Conservation (phyloP, 2,888 invertebrate genomes). For the Bombylius discolor region DNA sequence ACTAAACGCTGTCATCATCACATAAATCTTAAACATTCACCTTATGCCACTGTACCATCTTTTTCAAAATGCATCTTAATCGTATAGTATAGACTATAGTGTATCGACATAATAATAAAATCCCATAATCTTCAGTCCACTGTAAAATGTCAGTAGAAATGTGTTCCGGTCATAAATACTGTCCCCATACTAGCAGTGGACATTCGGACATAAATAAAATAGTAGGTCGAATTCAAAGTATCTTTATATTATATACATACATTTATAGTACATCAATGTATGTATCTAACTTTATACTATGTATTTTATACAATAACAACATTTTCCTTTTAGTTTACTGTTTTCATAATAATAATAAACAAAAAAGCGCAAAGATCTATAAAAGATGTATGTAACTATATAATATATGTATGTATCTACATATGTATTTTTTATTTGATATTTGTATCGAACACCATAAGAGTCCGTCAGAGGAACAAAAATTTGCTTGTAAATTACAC, state of each 20-base stretch:
- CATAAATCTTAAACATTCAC: too few species aligned
- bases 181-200: slow-evolving; percentile 5
- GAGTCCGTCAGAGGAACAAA: too few species aligned
- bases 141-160: slow-evolving; percentile 10
- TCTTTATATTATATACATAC: not conserved
- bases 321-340: too few species aligned
- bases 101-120: slow-evolving; percentile 5
- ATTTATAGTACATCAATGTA: too few species aligned
- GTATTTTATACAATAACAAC: too few species aligned
- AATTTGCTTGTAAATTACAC: not conserved
- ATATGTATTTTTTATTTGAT: not conserved
- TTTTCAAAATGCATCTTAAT: slow-evolving; percentile 6
- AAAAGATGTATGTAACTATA: too few species aligned
- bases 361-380: too few species aligned
- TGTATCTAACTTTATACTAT: too few species aligned
- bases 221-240: not conserved
- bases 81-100: too few species aligned
- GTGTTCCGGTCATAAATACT: slow-evolving; percentile 11
- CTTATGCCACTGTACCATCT: slow-evolving; percentile 2
- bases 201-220: slow-evolving; percentile 2
- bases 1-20: too few species aligned
- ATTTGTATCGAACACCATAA: not conserved
- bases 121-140: slow-evolving; percentile 6
- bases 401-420: too few species aligned
- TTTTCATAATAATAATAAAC: too few species aligned